Percentiles rank a stretch among this genome's conserved stretches.
Evolutionary conservation across 1,140 invertebrate genomes (phyloP).

Genomic region (Steinernema feltiae): DNA sequence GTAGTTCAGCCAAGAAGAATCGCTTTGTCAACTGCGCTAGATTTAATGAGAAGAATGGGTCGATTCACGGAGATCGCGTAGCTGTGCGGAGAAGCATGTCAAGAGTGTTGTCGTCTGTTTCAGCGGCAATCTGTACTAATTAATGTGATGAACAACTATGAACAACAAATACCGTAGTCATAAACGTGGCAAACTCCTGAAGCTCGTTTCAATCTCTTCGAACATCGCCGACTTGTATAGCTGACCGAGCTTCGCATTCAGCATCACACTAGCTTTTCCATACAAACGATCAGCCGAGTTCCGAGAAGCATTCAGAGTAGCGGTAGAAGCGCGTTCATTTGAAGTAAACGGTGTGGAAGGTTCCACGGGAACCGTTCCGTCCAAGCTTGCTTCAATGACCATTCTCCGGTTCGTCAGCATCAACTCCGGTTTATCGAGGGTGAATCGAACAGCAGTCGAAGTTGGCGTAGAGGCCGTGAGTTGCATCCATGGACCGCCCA

Average conservation of each 20-base stretch:
- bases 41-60: constrained; percentile 50
- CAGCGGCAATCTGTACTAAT: constrained; percentile 32
- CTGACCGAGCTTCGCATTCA: constrained; percentile 88
- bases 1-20: constrained; percentile 57
- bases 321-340: neutral
- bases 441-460: constrained; percentile 85
- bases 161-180: constrained; percentile 42
- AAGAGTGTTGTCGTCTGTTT: constrained; percentile 47
- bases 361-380: neutral
- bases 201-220: constrained; percentile 50
- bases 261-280: constrained; percentile 42
- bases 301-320: constrained; percentile 7
- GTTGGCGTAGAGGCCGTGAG: constrained; percentile 95
- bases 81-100: constrained; percentile 33
- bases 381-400: neutral
- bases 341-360: neutral
- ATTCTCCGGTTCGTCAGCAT: constrained; percentile 59
- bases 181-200: constrained; percentile 54
- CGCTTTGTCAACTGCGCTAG: constrained; percentile 53
- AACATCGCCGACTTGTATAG: constrained; percentile 66
- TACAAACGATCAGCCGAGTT: constrained; percentile 23
- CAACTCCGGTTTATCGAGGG: constrained; percentile 69
- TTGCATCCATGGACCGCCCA: constrained; percentile 70
- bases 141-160: constrained; percentile 17
- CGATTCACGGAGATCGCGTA: constrained; percentile 52